Conservation (phyloP, 2,888 invertebrate species). For the Latheticus oryzae region DNA sequence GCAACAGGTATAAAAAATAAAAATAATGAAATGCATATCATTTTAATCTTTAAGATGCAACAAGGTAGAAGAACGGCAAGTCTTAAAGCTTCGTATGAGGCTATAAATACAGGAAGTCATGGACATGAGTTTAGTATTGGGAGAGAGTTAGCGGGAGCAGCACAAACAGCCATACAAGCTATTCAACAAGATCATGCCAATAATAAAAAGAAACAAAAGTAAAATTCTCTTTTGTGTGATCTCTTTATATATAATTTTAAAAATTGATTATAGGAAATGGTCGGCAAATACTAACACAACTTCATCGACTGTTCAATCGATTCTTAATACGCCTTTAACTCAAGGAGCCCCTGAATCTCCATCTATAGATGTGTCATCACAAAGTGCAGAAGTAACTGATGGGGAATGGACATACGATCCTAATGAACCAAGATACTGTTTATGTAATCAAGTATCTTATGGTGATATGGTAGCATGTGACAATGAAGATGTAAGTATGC, state of each 20-base stretch:
- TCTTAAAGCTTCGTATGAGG: constrained; percentile 95
- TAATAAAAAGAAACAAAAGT: constrained; percentile 75
- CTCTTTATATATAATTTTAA: too few species aligned
- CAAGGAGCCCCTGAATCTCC: constrained; percentile 62
- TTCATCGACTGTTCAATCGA: constrained; percentile 63
- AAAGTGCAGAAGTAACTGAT: constrained; percentile 72
- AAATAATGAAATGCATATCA: too few species aligned
- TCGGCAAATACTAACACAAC: constrained; percentile 46
- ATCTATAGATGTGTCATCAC: constrained; percentile 63
- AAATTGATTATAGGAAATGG: constrained; percentile 63
- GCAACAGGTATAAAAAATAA: constrained; percentile 73
- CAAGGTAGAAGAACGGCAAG: constrained; percentile 94
- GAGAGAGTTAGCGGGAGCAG: constrained; percentile 77
- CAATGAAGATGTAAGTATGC: constrained; percentile 86
- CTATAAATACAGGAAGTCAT: constrained; percentile 74
- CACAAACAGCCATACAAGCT: constrained; percentile 78
- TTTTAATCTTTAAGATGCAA: constrained; percentile 89
- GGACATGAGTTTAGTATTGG: constrained; percentile 77
- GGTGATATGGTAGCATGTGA: constrained; percentile 99
- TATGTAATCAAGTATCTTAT: constrained; percentile 97
- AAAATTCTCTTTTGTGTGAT: constrained; percentile 40
- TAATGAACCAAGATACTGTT: constrained; percentile 95
- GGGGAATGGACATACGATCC: constrained; percentile 95
- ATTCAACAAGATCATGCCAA: constrained; percentile 71
- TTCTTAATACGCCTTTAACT: constrained; percentile 60